Percentiles rank a stretch among this genome's conserved stretches.
Evolutionary conservation across 2,113 vertebrate genomes (phyloP).

Genomic region (Pipra filicauda): DNA sequence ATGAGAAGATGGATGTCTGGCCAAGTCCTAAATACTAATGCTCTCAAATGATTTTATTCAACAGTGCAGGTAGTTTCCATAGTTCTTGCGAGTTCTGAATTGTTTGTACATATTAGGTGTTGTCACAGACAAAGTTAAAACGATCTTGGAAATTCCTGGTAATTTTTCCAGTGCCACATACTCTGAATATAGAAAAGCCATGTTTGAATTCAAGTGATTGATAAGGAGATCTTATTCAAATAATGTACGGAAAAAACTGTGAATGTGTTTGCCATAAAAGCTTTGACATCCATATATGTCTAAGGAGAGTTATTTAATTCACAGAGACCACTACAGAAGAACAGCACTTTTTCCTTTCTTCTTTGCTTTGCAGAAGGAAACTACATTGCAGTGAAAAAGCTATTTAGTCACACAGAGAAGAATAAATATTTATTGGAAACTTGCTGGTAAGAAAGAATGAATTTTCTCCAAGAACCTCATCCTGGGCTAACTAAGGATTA

Average conservation of each 20-base stretch:
- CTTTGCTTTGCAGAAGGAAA: background rate
- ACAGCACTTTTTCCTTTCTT: background rate
- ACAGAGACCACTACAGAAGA: background rate
- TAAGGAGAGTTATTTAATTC: background rate
- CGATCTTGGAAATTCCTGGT: background rate
- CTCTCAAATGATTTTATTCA: background rate
- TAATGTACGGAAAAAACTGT: background rate
- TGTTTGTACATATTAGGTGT: background rate
- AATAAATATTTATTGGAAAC: background rate
- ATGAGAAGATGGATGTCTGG: background rate
- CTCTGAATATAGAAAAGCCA: background rate
- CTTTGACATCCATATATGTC: background rate
- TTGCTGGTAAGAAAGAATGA: background rate
- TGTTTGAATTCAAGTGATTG: background rate
- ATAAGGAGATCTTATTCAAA: background rate
- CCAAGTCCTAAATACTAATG: background rate
- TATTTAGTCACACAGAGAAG: background rate
- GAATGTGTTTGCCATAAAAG: background rate
- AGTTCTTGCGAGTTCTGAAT: background rate
- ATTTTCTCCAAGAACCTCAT: background rate
- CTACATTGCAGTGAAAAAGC: background rate
- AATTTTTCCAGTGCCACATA: background rate
- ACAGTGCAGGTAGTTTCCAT: background rate
- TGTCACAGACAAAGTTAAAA: background rate
- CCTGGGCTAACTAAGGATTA: background rate